Base-by-base conservation (phyloP, 2,888 invertebrate genomes). In the Dilophus febrilis region DNA sequence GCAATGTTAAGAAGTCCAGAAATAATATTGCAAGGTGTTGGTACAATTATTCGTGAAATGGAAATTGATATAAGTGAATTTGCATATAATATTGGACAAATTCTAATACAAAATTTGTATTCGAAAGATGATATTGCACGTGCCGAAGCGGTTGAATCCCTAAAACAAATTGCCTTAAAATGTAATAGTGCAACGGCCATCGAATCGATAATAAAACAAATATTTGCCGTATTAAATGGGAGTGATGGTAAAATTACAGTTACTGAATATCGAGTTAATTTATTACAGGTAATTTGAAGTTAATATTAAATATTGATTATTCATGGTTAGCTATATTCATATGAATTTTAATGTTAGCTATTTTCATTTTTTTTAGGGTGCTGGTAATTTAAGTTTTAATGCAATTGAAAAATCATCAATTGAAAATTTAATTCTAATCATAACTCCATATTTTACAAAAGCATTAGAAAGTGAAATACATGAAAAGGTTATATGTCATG, bases 1-100 rank as follows among this genome's bases (percentile, higher is more conserved):
- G 78, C 88, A 16, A 81, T 95, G 76, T 66, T 97, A 22, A 67
- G 97, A 38, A 92, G 86, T 63, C 94, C 97, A 0, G 97, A 97
- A 68, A 76, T 88, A 39, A 81, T 86, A 45, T 68, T 92, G 16
- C 74, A 82, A 56, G 76, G 78, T 14, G 80, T 92, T 29, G 83
- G 83, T 0, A 68, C 77, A 36, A 75, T 91, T 43, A 61, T 92
- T 18, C 68, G 70, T 7, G 75, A 76, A 39, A 55, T 90, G 6
- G 68, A 72, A 40, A 59, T 88, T 4, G 81, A 86, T 54, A 66
- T 92, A 19, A 87, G 86, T 53, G 72, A 72, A 37, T 77, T 81
- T 57, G 78, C 80, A 6, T 59, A 71, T 31, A 84, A 84, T 49
- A 70, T 94, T 37, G 84, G 83, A 13, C 87, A 85, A 61, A 77